phyloP scores from a whole-genome alignment of 2,888 invertebrate genomes.

The Disparrhopalites patrizii region DNA sequence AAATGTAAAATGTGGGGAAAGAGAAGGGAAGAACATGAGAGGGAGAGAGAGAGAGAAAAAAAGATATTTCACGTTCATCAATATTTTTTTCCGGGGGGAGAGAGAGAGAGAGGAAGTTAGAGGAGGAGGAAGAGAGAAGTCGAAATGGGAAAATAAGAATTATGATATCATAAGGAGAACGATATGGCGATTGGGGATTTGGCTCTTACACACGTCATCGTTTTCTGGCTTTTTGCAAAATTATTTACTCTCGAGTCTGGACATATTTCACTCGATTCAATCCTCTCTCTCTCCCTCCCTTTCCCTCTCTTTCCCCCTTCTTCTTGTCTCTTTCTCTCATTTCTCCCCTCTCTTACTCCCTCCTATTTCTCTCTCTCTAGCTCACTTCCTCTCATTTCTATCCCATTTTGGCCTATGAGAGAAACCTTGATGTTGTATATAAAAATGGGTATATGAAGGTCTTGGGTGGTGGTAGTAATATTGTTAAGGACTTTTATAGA shows the following conservation, averaged over 20 bases:
- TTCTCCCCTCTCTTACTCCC: background rate
- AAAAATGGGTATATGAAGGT: too few relatives aligned
- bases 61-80: background rate
- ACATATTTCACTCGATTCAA: slow-evolving; percentile 25
- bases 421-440: too few relatives aligned
- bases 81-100: background rate
- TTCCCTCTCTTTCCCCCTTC: background rate
- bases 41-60: background rate
- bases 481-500: too few relatives aligned
- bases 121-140: slow-evolving; percentile 5
- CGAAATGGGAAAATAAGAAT: slow-evolving; percentile 30
- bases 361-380: background rate
- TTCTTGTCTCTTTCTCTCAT: background rate
- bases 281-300: slow-evolving; percentile 7
- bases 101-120: background rate
- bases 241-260: slow-evolving; percentile 30
- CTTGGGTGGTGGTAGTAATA: too few relatives aligned
- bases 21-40: background rate
- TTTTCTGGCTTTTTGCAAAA: slow-evolving; percentile 33
- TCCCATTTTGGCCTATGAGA: too few relatives aligned
- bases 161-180: slow-evolving; percentile 32
- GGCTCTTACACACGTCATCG: slow-evolving; percentile 32
- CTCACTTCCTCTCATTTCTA: background rate
- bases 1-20: background rate
- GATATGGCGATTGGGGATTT: slow-evolving; percentile 33